Conservation (phyloP, 2,113 vertebrate genomes). For the Dicerorhinus sumatrensis region DNA sequence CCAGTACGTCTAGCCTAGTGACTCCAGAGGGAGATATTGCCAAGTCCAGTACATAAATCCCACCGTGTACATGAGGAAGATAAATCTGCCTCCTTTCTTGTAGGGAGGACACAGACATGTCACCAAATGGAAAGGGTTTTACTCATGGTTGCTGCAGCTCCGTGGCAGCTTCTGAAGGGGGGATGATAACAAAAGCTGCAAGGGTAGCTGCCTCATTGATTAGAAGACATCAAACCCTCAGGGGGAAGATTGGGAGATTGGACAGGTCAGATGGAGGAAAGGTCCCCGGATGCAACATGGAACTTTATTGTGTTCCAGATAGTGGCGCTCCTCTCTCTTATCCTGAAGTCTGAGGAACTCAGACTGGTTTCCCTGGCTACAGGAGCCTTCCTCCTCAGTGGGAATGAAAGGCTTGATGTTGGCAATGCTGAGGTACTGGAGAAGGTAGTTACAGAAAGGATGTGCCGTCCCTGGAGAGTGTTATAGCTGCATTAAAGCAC, state of each 20-base stretch:
- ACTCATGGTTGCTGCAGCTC: neutral
- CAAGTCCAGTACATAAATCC: neutral
- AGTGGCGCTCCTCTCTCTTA: neutral
- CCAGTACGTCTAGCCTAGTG: neutral
- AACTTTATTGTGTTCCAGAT: neutral
- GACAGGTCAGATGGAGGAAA: neutral
- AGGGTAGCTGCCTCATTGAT: neutral
- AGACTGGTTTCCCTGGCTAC: neutral
- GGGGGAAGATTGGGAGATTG: neutral
- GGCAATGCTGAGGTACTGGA: neutral
- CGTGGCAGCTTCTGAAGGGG: neutral
- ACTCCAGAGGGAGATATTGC: slow-evolving; percentile 23
- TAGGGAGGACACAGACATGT: neutral
- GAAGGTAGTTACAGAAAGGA: slow-evolving; percentile 6
- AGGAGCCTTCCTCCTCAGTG: neutral
- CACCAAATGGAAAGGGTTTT: neutral
- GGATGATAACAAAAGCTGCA: neutral
- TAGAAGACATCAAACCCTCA: slow-evolving; percentile 18
- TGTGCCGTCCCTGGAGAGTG: neutral
- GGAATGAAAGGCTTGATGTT: neutral
- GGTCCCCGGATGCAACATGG: neutral
- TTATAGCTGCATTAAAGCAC: neutral
- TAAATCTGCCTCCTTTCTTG: neutral
- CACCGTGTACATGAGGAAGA: neutral
- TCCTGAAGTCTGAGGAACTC: neutral